Percentiles rank a stretch among this genome's conserved stretches.
phyloP scores from a whole-genome alignment of 23 tunicate species.

The Diplosoma virens region DNA sequence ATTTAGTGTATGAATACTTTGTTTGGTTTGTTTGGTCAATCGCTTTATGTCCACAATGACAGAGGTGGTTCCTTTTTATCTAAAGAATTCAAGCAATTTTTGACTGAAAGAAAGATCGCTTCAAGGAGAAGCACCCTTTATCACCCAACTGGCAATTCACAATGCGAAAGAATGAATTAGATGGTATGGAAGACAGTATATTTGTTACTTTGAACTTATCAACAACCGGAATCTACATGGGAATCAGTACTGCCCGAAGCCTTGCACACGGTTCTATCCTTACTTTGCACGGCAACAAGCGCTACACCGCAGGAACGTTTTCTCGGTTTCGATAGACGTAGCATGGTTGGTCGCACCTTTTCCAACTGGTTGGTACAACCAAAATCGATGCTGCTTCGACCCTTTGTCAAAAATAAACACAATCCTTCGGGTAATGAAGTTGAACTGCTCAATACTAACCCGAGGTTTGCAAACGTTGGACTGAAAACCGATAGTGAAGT shows the following conservation, averaged over 20 bases:
- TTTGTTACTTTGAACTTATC: background rate
- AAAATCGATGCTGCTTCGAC: constrained; percentile 3
- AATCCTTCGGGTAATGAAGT: constrained; percentile 5
- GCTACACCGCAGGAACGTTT: constrained; percentile 21
- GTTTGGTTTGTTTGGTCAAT: background rate
- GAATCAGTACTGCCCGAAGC: constrained; percentile 20
- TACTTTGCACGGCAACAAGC: constrained; percentile 25
- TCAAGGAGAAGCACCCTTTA: constrained; percentile 21
- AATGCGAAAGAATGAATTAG: background rate
- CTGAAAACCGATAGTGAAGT: no score
- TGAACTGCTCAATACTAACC: constrained; percentile 15
- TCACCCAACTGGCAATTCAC: constrained; percentile 1
- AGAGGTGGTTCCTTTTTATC: constrained; percentile 21
- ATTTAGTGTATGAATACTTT: background rate
- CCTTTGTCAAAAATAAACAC: background rate
- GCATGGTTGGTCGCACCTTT: background rate
- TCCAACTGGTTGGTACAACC: constrained; percentile 27
- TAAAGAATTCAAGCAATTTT: constrained; percentile 17
- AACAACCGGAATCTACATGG: background rate
- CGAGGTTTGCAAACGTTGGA: constrained; percentile 27
- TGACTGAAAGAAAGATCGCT: constrained; percentile 10
- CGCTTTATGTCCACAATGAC: constrained; percentile 17
- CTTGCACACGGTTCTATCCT: background rate
- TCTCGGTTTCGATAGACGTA: background rate
- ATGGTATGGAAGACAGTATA: background rate